A percentile compares a stretch with the other conserved stretches of the same genome.
These are phyloP conservation scores for Pimpla rufipes DNA, from an alignment of 2,888 invertebrate genomes.

Conservation along the genomic window DNA sequence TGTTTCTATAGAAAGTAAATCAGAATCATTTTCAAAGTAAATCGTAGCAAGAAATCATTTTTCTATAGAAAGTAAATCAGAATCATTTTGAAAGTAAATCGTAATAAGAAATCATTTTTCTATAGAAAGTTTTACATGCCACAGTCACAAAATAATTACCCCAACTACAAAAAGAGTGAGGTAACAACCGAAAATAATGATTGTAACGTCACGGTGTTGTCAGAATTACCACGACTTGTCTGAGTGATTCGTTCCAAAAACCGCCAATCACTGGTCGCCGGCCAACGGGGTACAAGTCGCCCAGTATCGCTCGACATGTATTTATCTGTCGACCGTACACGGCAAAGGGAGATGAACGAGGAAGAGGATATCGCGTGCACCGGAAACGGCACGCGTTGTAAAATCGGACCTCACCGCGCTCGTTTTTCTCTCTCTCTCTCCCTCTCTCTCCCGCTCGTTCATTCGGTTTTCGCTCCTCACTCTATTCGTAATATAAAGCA, in stretches of 20 bases:
- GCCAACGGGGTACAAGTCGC: conserved; percentile 9
- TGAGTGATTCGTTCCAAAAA: not conserved
- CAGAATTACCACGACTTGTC: not conserved
- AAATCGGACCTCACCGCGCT: conserved; percentile 71
- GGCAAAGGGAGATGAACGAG: conserved; percentile 58
- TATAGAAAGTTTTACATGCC: no score
- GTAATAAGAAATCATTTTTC: no score
- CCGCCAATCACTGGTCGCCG: conserved; percentile 41
- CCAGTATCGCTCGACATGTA: conserved; percentile 39
- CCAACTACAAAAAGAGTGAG: no score
- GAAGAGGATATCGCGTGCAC: conserved; percentile 77
- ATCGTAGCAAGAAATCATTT: no score
- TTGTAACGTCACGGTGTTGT: no score
- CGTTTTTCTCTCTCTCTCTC: conserved; percentile 37
- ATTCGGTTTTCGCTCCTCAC: conserved; percentile 43
- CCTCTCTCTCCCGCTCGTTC: conserved; percentile 6
- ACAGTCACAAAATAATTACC: no score
- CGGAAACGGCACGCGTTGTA: conserved; percentile 83
- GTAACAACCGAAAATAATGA: no score
- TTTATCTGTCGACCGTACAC: conserved; percentile 54
- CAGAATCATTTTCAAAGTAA: no score
- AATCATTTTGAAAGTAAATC: no score
- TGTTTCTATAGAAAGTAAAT: no score
- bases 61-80: no score
- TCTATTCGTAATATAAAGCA: conserved; percentile 31